Evolutionary conservation across 92 coral and sea anemone species (phyloP), one percentile per base, ranked within the genome.

Genomic region (Blastomussa wellsi): DNA sequence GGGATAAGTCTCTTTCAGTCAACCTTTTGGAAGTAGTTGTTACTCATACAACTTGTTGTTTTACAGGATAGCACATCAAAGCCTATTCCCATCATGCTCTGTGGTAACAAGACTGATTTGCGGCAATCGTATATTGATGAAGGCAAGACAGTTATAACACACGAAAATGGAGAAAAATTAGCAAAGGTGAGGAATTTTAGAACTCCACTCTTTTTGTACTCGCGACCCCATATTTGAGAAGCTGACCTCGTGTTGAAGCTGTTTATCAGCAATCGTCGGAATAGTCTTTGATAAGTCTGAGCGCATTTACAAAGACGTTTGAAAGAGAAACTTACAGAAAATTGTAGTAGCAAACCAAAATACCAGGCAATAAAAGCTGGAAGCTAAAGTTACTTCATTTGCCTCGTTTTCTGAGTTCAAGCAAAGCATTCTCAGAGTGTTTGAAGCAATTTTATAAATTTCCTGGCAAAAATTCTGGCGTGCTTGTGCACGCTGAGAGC

Each of bases 51-150:
- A 62, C 5, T 62, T 62, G 33, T 15, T 70, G 26, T 19, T 74
- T 79, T 82, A 33, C 89, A 96, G 99, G 99, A 96, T 32, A 96
- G 99, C 86, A 88, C 97, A 55, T 74, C 92, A 9, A 96, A 94
- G 83, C 90, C 94, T 22, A 92, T 96, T 66, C 98, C 99, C 87
- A 95, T 96, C 52, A 96, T 96, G 99, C 92, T 96, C 5, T 89
- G 95, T 68, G 99, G 98, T 57, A 96, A 96, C 90, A 96, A 96
- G 86, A 93, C 91, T 33, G 98, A 96, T 82, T 77, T 94, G 7
- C 98, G 98, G 28, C 86, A 80, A 60, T 87, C 93, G 4, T 65
- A 89, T 69, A 53, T 79, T 48, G 90, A 87, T 33, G 98, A 93
- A 44, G 95, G 98, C 80, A 92, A 92, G 79, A 82, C 92, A 22